Evolutionary conservation across 1,140 invertebrate genomes (phyloP), one percentile per base, ranked within the genome.

Genomic region (Scaptomyza pallida): DNA sequence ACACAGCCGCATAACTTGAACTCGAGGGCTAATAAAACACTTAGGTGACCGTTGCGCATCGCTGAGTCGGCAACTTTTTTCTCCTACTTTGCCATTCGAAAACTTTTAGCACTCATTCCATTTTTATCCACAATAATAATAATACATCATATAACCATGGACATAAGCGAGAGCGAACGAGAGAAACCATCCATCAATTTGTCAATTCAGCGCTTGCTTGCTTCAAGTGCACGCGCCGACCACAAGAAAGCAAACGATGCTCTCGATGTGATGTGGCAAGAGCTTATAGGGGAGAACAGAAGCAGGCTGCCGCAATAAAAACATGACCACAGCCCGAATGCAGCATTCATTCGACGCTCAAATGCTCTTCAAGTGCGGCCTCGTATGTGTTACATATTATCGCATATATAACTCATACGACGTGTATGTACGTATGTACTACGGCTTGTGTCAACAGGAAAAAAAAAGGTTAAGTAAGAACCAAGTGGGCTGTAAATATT

Each of bases 21-120:
- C 64, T 67, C 59, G 57, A 79, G 82, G 65, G 76, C 81, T 86
- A 83, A 83, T 83, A 83, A 83, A 83, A 83, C 81, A 83, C 80
- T 83, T 83, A 54, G 73, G 61, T 71, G 68, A 71, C 68, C 61
- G 68, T 71, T 71, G 10, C 48, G 45, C 71, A 35, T 69, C 65
- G 65, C 61, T 75, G 79, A 69, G 47, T 56, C 56, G 55, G 72
- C 72, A 72, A 77, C 79, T 68, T 69, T 62, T 61, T 45, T 26
- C 6, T 26, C 23, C 1, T 4, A 4, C 33, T n/a, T n/a, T n/a
- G 33, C 65, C 69, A 62, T 52, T 41, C 30, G 51, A 19, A 12
- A 37, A 60, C 16, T 48, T 60, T 37, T 21, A 10, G 23, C 40
- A 13, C 40, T 17, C 3, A 15, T 1, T 15, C 16, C 55, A 35